Evolutionary conservation across 92 coral and sea anemone genomes (phyloP).

Genomic region (Meandrina meandrites): DNA sequence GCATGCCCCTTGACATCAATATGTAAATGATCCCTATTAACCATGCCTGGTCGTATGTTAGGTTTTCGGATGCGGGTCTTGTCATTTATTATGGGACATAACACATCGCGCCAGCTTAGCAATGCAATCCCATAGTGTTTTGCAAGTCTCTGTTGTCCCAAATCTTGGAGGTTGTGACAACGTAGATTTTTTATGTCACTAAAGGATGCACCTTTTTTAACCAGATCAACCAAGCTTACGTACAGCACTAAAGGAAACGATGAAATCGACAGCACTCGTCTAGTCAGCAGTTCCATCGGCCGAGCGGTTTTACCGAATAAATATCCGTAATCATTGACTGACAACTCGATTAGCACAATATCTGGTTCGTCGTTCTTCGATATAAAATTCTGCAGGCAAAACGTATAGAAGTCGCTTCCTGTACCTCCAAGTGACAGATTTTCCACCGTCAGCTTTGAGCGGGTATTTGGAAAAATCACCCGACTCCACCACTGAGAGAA

Average conservation of each 20-base stretch:
- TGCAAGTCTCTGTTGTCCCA: constrained; percentile 71
- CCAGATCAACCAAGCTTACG: constrained; percentile 50
- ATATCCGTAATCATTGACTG: constrained; percentile 70
- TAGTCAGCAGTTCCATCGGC: constrained; percentile 69
- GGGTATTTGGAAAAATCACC: constrained; percentile 40
- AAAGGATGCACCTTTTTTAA: background rate
- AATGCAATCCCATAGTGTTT: constrained; percentile 69
- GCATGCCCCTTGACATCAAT: constrained; percentile 46
- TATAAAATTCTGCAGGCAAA: constrained; percentile 68
- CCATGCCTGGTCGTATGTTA: constrained; percentile 27
- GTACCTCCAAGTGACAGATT: constrained; percentile 75
- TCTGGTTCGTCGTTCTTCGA: constrained; percentile 54
- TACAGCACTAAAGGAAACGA: constrained; percentile 63
- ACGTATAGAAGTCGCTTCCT: constrained; percentile 79
- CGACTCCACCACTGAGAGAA: constrained; percentile 70
- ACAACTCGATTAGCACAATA: constrained; percentile 63
- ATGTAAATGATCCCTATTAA: constrained; percentile 50
- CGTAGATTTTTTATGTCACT: constrained; percentile 28
- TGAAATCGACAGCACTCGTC: constrained; percentile 53
- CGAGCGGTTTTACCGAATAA: constrained; percentile 54
- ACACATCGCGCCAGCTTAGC: constrained; percentile 76
- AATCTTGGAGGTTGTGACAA: constrained; percentile 73
- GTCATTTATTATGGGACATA: constrained; percentile 63
- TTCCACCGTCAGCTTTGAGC: constrained; percentile 41
- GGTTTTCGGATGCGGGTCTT: background rate